These are phyloP conservation scores for Mastigias papua DNA, from an alignment of 30 jellyfish, hydroid and myxozoan species.

Conservation along the genomic window DNA sequence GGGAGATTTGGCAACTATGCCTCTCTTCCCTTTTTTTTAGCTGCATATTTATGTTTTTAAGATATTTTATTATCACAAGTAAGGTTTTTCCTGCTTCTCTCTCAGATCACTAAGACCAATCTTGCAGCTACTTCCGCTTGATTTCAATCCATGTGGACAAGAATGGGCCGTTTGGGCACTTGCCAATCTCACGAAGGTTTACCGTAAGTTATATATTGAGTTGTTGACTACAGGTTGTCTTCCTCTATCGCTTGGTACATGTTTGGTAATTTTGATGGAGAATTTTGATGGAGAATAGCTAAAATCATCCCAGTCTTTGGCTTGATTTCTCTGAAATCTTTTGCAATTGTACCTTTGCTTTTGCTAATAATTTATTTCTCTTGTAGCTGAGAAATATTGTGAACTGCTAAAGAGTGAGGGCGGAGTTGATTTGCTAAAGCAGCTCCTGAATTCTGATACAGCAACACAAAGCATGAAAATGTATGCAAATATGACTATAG, in stretches of 20 bases:
- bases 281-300: no score
- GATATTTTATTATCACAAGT: background rate
- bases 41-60: no score
- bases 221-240: no score
- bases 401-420: constrained; percentile 69
- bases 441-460: background rate
- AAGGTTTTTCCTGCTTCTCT: background rate
- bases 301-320: no score
- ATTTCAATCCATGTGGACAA: constrained; percentile 81
- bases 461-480: constrained; percentile 43
- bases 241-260: background rate
- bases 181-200: constrained; percentile 80
- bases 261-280: no score
- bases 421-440: constrained; percentile 61
- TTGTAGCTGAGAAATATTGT: constrained; percentile 77
- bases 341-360: background rate
- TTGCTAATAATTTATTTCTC: background rate
- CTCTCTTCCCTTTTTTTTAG: no score
- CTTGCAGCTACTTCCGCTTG: constrained; percentile 62
- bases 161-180: constrained; percentile 96
- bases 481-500: constrained; percentile 35
- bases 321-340: background rate
- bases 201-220: constrained; percentile 76
- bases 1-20: no score
- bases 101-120: constrained; percentile 78